These are phyloP conservation scores for Furnarius figulus DNA, from an alignment of 2,113 vertebrate genomes.

Conservation along the genomic window DNA sequence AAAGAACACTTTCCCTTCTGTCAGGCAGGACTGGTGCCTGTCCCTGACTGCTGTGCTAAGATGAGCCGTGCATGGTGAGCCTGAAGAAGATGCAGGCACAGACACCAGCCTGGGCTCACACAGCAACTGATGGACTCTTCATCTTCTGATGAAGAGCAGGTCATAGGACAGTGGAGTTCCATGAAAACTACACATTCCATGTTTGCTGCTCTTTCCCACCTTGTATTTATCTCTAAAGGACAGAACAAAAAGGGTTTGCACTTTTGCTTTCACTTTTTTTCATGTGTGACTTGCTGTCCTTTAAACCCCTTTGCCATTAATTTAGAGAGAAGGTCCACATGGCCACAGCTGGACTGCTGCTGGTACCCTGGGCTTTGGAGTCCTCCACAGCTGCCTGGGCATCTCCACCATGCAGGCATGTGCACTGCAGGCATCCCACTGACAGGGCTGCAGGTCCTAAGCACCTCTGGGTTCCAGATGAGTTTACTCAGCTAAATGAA, in stretches of 20 bases:
- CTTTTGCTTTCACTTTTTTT: neutral
- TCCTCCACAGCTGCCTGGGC: neutral
- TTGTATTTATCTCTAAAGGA: neutral
- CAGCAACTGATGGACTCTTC: neutral
- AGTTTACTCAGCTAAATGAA: neutral
- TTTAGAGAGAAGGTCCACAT: neutral
- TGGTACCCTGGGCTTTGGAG: neutral
- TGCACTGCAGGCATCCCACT: neutral
- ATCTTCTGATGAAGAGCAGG: neutral
- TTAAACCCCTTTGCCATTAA: neutral
- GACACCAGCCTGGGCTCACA: neutral
- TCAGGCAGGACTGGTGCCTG: neutral
- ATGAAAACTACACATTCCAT: neutral
- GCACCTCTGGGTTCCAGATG: neutral
- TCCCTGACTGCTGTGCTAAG: neutral
- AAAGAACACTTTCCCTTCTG: neutral
- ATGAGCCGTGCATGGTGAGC: neutral
- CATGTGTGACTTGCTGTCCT: neutral
- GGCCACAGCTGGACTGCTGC: neutral
- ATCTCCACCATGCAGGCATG: neutral
- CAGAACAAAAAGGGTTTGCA: neutral
- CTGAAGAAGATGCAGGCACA: neutral
- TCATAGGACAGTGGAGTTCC: neutral
- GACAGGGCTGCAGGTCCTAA: neutral
- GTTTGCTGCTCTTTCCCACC: neutral